Evolutionary conservation across 2,888 invertebrate genomes (phyloP), one percentile per base, ranked within the genome.

Genomic region (Cantharis flavilabris): DNA sequence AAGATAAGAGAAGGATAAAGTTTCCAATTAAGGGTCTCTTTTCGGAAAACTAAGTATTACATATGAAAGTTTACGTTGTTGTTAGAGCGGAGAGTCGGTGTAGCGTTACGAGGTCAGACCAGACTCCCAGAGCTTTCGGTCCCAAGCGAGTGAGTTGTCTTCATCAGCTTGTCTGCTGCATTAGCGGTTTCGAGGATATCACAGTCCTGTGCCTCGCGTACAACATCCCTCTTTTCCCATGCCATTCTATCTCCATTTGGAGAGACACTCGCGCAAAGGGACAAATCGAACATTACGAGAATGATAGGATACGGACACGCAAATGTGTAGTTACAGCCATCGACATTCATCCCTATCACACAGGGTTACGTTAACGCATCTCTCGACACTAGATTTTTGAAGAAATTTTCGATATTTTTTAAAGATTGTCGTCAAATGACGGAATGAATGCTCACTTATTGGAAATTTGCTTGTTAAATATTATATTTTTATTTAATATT

Each of bases 91-190:
- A 67, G 67, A 75, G 67, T 76, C 67, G 49, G 62, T 77, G 73
- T 74, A 69, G 79, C 78, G 80, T 79, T 77, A 80, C 76, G 81
- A 82, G 82, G 81, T 80, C 80, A 78, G 79, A 69, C 76, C 80
- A 80, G 82, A 82, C 82, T 82, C 83, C 83, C 83, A 82, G 77
- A 80, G 82, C 82, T 76, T 79, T 73, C 71, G 77, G 84, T 87
- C 87, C 87, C 87, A 82, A 79, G 86, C 84, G 87, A 82, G 86
- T 84, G 85, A 87, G 87, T 86, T 84, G 87, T 87, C 87, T 87
- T 87, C 87, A 87, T 87, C 87, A 87, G 85, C 83, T 83, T 86
- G 86, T 86, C 86, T 87, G 85, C 83, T 86, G 84, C 87, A 86
- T 86, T 86, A 86, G 85, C 85, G 83, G 82, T 83, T 83, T 83